A percentile compares a stretch with the other conserved stretches of the same genome.
Conservation (phyloP, 1,140 invertebrate species). For the Platyscapa corneri region DNA sequence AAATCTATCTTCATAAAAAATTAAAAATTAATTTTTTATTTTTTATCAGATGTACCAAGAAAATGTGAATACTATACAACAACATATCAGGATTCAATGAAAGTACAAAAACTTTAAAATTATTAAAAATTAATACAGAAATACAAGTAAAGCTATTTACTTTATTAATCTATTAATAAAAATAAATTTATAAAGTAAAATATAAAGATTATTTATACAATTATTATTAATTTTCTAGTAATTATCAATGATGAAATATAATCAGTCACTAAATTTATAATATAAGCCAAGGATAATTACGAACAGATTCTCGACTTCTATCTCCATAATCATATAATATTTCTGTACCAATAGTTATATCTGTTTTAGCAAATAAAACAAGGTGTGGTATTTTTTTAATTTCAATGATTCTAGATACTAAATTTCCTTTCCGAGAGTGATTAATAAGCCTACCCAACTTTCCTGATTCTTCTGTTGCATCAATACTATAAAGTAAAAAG, state of each 20-base stretch:
- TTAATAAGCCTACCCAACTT: conserved; percentile 95
- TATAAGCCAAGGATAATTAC: conserved; percentile 96
- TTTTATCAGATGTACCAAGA: conserved; percentile 7
- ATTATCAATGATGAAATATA: conserved; percentile 7
- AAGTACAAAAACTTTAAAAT: not conserved
- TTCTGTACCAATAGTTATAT: conserved; percentile 92
- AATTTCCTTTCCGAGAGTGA: conserved; percentile 94
- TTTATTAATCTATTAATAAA: conserved; percentile 4
- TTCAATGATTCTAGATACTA: conserved; percentile 89
- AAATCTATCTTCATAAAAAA: not conserved
- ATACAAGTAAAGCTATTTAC: not conserved
- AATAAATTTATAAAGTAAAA: not conserved
- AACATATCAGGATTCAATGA: conserved; percentile 41
- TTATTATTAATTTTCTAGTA: not conserved
- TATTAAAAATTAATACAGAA: not conserved
- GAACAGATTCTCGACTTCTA: conserved; percentile 89
- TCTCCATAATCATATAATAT: conserved; percentile 99
- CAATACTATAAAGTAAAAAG: conserved; percentile 82
- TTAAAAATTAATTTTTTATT: not conserved
- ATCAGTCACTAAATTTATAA: conserved; percentile 72
- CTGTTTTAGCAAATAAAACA: conserved; percentile 90
- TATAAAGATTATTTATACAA: not conserved
- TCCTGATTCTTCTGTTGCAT: conserved; percentile 94
- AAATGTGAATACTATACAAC: conserved; percentile 18
- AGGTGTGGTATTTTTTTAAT: conserved; percentile 87